Base-by-base conservation (phyloP, 2,113 vertebrate species). In the Cichladusa arquata region DNA sequence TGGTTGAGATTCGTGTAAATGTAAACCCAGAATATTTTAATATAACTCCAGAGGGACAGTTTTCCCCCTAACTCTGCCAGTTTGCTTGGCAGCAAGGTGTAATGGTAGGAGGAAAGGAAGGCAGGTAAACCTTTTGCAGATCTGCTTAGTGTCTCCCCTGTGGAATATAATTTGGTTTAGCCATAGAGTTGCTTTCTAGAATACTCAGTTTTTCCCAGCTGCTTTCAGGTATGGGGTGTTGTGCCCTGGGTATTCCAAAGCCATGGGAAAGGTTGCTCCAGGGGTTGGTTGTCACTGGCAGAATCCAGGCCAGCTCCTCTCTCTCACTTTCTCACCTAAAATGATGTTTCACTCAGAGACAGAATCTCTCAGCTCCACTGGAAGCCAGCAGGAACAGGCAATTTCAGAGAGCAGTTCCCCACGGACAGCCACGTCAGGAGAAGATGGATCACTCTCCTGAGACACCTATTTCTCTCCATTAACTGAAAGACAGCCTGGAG, bases 381-480 rank as follows among this genome's bases (percentile, higher is more conserved):
- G 64, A 60, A 95, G 44, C 66, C 79, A 73, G 31, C 4, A 88
- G 67, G 74, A 95, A 70, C 15, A 88, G 90, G 76, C 51, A 84
- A 95, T 95, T 92, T 91, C 76, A 86, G 76, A 62, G 60, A 94
- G 44, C 67, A 90, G 51, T 93, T 97, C 94, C 51, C 53, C 66
- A 50, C 1, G 71, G 86, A 86, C 80, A 86, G 51, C 31, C 4
- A 1, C 16, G 47, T 83, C 72, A 94, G 47, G 19, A 86, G 72
- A 95, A 95, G 86, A 96, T 11, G 4, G 78, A 96, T 94, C 72
- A 53, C 76, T 34, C 58, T 67, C 13, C 56, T 33, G 56, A 58
- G 53, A n/a, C 34, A 90, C 17, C 29, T 36, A 92, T 94, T 96
- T 92, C 80, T 93, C 94, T 90, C 80, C 82, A 95, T 92, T 93